Base-by-base conservation (phyloP, 2,797 vertebrate genomes). In the Molothrus aeneus region DNA sequence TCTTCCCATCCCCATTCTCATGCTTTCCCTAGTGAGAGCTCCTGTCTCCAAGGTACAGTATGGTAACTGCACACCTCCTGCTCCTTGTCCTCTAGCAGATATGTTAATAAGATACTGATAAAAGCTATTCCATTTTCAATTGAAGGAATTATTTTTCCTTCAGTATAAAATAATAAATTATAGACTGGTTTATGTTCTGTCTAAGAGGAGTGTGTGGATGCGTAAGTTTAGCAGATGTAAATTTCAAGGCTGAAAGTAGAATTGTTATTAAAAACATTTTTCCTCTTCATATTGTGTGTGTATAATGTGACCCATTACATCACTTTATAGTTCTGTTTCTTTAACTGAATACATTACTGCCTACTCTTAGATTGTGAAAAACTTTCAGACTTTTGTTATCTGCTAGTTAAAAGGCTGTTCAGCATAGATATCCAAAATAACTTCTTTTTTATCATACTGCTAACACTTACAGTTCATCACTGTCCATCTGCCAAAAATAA, bases 401-500 rank as follows among this genome's bases (percentile, higher is more conserved):
- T 61, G 42, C 19, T 64, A 56, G 54, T 81, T 79, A 72, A 92
- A 86, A 64, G 42, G 34, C 34, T 79, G 32, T 12, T 88, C 80
- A 86, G 36, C 21, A 29, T 4, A 13, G 14, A 78, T 56, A 32
- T 86, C 63, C 34, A 80, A 87, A 94, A 56, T 15, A 87, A 68
- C 29, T 60, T 72, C 3, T 57, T 81, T 83, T 59, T 86, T 79
- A 84, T 86, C 59, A 48, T 48, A 42, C 14, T 81, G n/a, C 36
- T 87, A 88, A 87, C 13, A 45, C 10, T 89, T 85, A 73, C 7
- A 88, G 54, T 11, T 86, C 63, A 91, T 36, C 40, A 64, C 5
- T 47, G 32, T 53, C 45, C 65, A 69, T 47, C 34, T 63, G 81
- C 70, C 88, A 96, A 88, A 93, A 88, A 79, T 20, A 90, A 88